phyloP scores from a whole-genome alignment of 2,888 invertebrate genomes.

The Ennomos erosarius region DNA sequence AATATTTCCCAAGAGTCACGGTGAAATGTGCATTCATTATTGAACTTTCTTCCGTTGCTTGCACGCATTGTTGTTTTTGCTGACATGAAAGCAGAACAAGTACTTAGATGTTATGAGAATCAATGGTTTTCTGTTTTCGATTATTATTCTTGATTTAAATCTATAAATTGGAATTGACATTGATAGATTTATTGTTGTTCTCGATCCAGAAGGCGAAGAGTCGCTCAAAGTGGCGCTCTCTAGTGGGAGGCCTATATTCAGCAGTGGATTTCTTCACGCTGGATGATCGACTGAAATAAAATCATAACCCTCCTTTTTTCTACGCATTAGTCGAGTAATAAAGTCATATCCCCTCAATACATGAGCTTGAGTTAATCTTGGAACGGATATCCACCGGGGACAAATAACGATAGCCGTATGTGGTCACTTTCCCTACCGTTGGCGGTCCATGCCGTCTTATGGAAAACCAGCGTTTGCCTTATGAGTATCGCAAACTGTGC shows the following conservation, averaged over 20 bases:
- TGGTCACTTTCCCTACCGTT: slow-evolving; percentile 5
- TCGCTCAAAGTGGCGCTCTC: too few species aligned
- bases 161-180: too few species aligned
- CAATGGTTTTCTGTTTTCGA: slow-evolving; percentile 20
- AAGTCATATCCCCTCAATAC: background rate
- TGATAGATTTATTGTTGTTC: too few species aligned
- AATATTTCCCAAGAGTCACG: slow-evolving; percentile 52
- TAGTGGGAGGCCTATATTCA: too few species aligned
- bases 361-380: background rate
- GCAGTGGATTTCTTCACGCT: too few species aligned
- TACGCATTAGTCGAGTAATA: too few species aligned
- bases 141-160: too few species aligned
- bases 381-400: slow-evolving; percentile 4
- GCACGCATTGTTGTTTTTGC: slow-evolving; percentile 35
- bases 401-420: background rate
- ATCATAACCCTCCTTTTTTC: background rate
- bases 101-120: slow-evolving; percentile 16
- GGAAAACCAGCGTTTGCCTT: slow-evolving; percentile 8
- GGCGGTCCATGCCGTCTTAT: background rate
- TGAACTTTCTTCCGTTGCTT: slow-evolving; percentile 31
- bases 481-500: background rate
- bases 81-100: slow-evolving; percentile 28
- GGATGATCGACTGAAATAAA: too few species aligned
- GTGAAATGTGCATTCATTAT: slow-evolving; percentile 35
- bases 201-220: too few species aligned